These are phyloP conservation scores for Amblyraja radiata DNA, from an alignment of 2,797 vertebrate species.

Conservation along the genomic window DNA sequence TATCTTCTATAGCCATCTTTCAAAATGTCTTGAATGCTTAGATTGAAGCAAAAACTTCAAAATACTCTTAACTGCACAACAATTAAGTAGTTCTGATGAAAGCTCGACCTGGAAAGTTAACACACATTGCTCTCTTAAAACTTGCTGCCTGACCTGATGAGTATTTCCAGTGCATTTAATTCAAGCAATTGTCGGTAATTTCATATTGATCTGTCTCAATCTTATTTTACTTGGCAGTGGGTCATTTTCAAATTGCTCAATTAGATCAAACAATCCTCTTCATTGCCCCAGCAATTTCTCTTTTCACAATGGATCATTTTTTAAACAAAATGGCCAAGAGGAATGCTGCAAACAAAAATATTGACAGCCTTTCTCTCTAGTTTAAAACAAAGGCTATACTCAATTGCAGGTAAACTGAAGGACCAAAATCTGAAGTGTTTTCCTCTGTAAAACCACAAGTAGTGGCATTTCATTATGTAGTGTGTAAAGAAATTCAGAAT, in stretches of 20 bases:
- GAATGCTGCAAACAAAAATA: neutral
- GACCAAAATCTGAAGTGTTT: neutral
- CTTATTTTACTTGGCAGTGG: conserved; percentile 22
- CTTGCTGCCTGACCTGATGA: too few relatives aligned
- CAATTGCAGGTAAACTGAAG: neutral
- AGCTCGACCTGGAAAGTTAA: neutral
- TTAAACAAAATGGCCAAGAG: neutral
- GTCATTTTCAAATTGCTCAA: neutral
- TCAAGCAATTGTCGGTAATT: neutral
- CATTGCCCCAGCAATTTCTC: neutral
- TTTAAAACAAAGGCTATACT: neutral
- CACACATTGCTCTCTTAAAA: too few relatives aligned
- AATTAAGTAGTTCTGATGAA: neutral
- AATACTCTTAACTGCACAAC: neutral
- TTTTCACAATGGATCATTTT: conserved; percentile 18
- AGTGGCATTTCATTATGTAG: conserved; percentile 16
- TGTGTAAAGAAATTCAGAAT: neutral
- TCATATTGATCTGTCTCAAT: neutral
- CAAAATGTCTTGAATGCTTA: neutral
- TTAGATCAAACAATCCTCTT: neutral
- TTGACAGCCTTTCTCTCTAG: neutral
- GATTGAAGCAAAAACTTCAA: neutral
- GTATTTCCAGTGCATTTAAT: neutral
- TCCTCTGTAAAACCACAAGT: neutral
- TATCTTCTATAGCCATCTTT: neutral